Base-by-base conservation (phyloP, 2,797 vertebrate species). In the Columba guinea region DNA sequence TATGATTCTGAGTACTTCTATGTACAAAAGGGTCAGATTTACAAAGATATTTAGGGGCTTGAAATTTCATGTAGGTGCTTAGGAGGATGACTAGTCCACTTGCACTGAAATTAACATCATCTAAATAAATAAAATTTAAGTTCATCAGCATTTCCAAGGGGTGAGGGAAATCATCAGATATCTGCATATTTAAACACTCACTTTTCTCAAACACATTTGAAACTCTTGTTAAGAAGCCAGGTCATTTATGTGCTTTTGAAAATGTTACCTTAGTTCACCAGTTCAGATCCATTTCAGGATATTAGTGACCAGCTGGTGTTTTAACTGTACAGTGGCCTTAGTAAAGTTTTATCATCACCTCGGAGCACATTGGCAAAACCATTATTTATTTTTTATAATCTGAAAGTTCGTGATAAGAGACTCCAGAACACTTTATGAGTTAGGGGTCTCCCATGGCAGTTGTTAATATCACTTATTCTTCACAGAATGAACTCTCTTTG, bases 91-190 rank as follows among this genome's bases (percentile, higher is more conserved):
- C 20, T 84, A 59, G 70, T 80, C 23, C 26, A 46, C 41, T 70
- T 9, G 78, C 17, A 39, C 22, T 81, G 68, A 82, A 89, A 87
- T 89, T 80, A 90, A 58, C 78, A 44, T 67, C 9, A 46, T 41
- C 88, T 39, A 76, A 90, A 93, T 81, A 77, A 86, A 84, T 93
- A 81, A 52, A 95, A 86, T 59, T 90, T 85, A 89, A 92, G 55
- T 84, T 84, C 55, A 73, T 13, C 90, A 85, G 86, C 53, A 93
- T 91, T 91, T 96, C 69, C 56, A 44, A 39, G 8, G 15, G 7
- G 23, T 24, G 13, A 9, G 23, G 30, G 53, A 41, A 30, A 64
- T 32, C 71, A 5, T 14, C 1, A 1, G 16, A 13, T 79, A 81
- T 75, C 70, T 68, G 27, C 65, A 81, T 88, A 85, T 84, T 84